A percentile compares a stretch with the other conserved stretches of the same genome.
Conservation (phyloP, 2,888 invertebrate species). For the Amiota minor region DNA sequence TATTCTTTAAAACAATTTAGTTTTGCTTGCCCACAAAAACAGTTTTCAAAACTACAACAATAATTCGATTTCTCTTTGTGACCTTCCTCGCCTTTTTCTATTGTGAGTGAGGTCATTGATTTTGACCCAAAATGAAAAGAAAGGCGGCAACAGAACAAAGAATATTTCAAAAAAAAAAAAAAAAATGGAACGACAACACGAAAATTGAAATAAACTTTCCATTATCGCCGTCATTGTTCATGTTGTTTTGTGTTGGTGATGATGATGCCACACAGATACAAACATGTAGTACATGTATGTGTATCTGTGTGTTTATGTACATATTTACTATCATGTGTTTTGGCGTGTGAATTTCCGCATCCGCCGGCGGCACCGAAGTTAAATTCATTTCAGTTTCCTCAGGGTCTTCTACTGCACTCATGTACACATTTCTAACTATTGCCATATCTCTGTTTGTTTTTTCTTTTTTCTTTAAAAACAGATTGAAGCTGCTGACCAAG, state of each 20-base stretch:
- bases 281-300: neutral
- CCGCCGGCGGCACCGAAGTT: neutral
- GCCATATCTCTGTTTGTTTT: no score
- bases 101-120: conserved; percentile 4
- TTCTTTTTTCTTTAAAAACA: no score
- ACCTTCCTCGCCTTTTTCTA: neutral
- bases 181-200: no score
- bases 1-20: no score
- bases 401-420: no score
- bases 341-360: neutral
- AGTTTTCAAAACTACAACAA: neutral
- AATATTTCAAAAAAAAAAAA: no score
- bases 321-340: neutral
- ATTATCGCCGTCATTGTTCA: neutral
- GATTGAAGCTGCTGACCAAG: no score
- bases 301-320: neutral
- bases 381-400: no score
- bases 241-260: neutral
- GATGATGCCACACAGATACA: neutral
- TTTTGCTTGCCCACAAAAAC: no score
- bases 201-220: conserved; percentile 1
- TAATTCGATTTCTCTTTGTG: neutral
- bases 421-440: no score
- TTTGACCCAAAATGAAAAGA: neutral
- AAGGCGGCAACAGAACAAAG: no score